Evolutionary conservation across 2,888 invertebrate genomes (phyloP).

Genomic region (Tuberolachnus salignus): DNA sequence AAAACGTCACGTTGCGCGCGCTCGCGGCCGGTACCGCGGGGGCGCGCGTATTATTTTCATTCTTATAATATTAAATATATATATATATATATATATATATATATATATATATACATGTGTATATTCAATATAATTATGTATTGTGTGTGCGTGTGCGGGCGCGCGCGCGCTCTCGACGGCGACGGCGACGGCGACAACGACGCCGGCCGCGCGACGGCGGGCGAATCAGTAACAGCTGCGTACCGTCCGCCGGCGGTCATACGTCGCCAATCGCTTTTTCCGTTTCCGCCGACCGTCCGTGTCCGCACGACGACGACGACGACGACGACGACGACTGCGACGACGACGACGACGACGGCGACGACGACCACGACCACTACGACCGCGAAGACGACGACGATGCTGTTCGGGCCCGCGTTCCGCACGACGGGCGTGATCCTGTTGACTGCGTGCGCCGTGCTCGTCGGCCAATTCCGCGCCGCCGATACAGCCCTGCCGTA

Average conservation of each 20-base stretch:
- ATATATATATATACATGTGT: not conserved
- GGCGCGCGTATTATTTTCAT: not conserved
- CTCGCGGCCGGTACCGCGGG: not conserved
- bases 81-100: too few species aligned
- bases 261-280: not conserved
- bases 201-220: conserved; percentile 2
- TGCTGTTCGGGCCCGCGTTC: conserved; percentile 5
- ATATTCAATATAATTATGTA: too few species aligned
- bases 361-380: too few species aligned
- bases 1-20: not conserved
- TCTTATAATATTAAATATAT: not conserved
- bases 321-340: not conserved
- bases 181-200: conserved; percentile 14
- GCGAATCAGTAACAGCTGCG: conserved; percentile 47
- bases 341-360: not conserved
- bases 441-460: conserved; percentile 20
- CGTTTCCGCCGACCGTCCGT: too few species aligned
- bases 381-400: not conserved
- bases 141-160: not conserved
- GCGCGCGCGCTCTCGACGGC: conserved; percentile 4
- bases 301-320: too few species aligned
- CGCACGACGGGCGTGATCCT: conserved; percentile 13
- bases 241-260: conserved; percentile 41
- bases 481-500: not conserved
- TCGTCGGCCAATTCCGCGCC: not conserved